These are phyloP conservation scores for Anguilla pacifica DNA, from an alignment of 2,797 vertebrate species.

Conservation along the genomic window DNA sequence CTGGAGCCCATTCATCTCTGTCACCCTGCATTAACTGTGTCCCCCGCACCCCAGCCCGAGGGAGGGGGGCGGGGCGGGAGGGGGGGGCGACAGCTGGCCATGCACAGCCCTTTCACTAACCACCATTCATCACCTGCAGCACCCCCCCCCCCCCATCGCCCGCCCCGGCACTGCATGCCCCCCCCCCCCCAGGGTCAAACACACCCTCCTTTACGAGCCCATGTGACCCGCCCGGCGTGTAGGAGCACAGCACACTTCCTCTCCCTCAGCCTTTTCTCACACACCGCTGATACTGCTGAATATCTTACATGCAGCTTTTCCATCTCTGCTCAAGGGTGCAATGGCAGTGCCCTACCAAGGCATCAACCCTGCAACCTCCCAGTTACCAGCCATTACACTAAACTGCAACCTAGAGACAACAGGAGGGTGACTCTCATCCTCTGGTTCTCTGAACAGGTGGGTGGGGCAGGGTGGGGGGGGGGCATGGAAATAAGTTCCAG, in stretches of 20 bases:
- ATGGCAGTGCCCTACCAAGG: not conserved
- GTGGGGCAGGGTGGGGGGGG: conserved; percentile 21
- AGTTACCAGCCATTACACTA: too few species aligned
- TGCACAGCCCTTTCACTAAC: conserved; percentile 59
- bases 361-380: too few species aligned
- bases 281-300: too few species aligned
- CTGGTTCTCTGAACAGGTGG: not conserved
- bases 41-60: conserved; percentile 50
- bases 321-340: not conserved
- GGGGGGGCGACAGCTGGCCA: not conserved
- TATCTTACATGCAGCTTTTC: too few species aligned
- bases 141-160: conserved; percentile 54
- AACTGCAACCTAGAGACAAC: conserved; percentile 17
- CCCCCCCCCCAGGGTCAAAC: not conserved
- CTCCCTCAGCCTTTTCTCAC: not conserved
- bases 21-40: conserved; percentile 66
- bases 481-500: not conserved
- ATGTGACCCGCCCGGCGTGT: not conserved
- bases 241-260: not conserved
- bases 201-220: not conserved
- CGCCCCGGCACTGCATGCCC: not conserved
- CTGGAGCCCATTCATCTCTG: conserved; percentile 73
- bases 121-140: conserved; percentile 73
- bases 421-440: conserved; percentile 28
- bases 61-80: conserved; percentile 34